A percentile compares a stretch with the other conserved stretches of the same genome.
Conservation (phyloP, 2,797 vertebrate species). For the Borostomias antarcticus region DNA sequence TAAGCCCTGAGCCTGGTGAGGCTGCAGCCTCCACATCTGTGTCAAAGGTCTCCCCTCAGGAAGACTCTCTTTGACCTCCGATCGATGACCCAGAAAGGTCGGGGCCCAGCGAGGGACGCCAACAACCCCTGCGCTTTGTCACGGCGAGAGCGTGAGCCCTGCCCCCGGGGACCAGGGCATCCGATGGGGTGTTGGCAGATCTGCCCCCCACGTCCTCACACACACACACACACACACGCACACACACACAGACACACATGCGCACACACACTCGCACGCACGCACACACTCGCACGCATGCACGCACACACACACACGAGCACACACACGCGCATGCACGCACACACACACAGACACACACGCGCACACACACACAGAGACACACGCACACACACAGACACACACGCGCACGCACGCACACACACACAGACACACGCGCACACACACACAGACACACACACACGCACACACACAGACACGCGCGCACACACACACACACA, state of each 20-base stretch:
- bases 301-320: too few relatives aligned
- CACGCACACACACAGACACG: slow-evolving; percentile 51
- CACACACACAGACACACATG: slow-evolving; percentile 18
- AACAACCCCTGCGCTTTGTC: slow-evolving; percentile 64
- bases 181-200: slow-evolving; percentile 67
- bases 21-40: slow-evolving; percentile 25
- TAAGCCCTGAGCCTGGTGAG: slow-evolving; percentile 46
- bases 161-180: slow-evolving; percentile 59
- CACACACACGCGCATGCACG: too few relatives aligned
- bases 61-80: slow-evolving; percentile 75
- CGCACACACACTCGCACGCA: slow-evolving; percentile 38
- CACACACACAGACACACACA: slow-evolving; percentile 11
- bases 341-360: slow-evolving; percentile 29
- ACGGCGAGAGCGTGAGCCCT: slow-evolving; percentile 51
- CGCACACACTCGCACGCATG: too few relatives aligned
- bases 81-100: slow-evolving; percentile 82
- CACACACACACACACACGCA: slow-evolving; percentile 38
- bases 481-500: too few relatives aligned
- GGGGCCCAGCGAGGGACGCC: slow-evolving; percentile 64
- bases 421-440: slow-evolving; percentile 19
- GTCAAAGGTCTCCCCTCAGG: slow-evolving; percentile 77
- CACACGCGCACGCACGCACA: too few relatives aligned
- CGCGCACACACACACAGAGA: slow-evolving; percentile 30
- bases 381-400: slow-evolving; percentile 35
- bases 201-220: slow-evolving; percentile 48